Evolutionary conservation across 2,113 vertebrate genomes (phyloP), one percentile per base, ranked within the genome.

Genomic region (Physeter macrocephalus): DNA sequence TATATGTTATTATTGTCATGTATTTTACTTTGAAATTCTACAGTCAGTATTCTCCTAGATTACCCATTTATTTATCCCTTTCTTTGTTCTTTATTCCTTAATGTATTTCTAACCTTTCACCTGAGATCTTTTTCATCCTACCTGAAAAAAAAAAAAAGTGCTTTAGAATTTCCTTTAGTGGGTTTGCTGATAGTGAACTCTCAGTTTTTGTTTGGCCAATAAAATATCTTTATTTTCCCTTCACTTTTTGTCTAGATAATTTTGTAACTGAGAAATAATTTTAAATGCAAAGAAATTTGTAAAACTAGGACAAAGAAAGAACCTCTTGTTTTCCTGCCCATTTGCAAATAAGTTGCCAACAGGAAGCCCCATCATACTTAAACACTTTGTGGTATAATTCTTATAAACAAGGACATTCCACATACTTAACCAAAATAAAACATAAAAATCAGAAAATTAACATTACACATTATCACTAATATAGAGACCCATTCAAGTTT

Each of bases 221-320:
- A 85, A 49, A 85, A 78, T 54, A 61, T 36, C 54, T 62, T 66
- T 49, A 57, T 90, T 88, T 92, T 84, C 14, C 8, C 49, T 85
- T 85, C 27, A 34, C 69, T 61, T 67, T 88, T 90, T 67, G 36
- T 88, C 34, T 49, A 75, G 36, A 59, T 87, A 52, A 77, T 25
- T 94, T 94, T 75, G 64, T 83, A 92, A 92, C 23, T 90, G 90
- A 83, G 15, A 92, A 54, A 82, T 71, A 41, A 43, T 59, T 75
- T 66, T 67, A 62, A 71, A 52, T 11, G 15, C 36, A 57, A 72
- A 71, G 13, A 82, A 78, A 66, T 83, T 49, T 89, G 6, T 41
- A 93, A 83, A 12, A 41, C 52, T 43, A 77, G 18, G 57, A 67
- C 61, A 81, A 89, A 84, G 61, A 95, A 74, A 84, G 61, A 90